phyloP scores from a whole-genome alignment of 2,888 invertebrate species.

The Zeuzera pyrina region DNA sequence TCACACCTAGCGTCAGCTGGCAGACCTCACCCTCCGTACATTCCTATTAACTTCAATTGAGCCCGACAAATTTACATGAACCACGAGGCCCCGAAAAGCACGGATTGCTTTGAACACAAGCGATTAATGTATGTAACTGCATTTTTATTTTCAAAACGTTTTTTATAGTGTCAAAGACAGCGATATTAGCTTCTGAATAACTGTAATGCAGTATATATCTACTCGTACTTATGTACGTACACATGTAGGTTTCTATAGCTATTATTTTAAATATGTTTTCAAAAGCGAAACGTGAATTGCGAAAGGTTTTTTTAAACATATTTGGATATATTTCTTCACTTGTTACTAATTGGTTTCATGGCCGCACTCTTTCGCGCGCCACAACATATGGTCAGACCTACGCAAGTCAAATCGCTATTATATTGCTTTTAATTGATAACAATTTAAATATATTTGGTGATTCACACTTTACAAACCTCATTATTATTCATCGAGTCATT shows the following conservation, averaged over 20 bases:
- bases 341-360: constrained; percentile 23
- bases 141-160: too few species aligned
- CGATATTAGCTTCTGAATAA: too few species aligned
- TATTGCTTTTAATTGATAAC: constrained; percentile 74
- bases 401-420: constrained; percentile 69
- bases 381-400: constrained; percentile 59
- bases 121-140: background rate
- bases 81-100: constrained; percentile 26
- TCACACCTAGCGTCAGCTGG: constrained; percentile 70
- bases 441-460: constrained; percentile 74
- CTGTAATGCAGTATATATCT: too few species aligned
- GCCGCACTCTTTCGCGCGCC: constrained; percentile 31
- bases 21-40: constrained; percentile 59
- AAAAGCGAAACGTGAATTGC: too few species aligned
- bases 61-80: constrained; percentile 70
- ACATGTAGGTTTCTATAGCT: background rate
- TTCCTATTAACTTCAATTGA: constrained; percentile 72
- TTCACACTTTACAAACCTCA: constrained; percentile 70
- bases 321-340: background rate
- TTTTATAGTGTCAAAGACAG: too few species aligned
- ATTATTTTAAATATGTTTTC: too few species aligned
- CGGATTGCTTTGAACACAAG: background rate
- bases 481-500: constrained; percentile 72
- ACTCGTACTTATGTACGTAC: too few species aligned
- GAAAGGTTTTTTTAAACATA: too few species aligned